Percentiles rank a stretch among this genome's conserved stretches.
Evolutionary conservation across 2,888 invertebrate genomes (phyloP).

Genomic region (Apotomis turbidana): DNA sequence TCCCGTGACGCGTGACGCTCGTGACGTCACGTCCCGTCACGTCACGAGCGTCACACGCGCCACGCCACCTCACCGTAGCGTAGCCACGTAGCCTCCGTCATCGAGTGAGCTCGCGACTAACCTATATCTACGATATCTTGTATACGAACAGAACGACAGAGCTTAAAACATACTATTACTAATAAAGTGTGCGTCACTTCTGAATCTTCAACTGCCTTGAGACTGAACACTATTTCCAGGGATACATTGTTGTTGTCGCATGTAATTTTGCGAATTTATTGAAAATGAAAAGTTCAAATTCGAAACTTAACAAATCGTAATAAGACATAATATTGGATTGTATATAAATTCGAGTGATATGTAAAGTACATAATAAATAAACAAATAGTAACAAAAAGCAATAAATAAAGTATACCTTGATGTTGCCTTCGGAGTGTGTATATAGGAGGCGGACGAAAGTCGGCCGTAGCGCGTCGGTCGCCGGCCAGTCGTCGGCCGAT

Average conservation of each 20-base stretch:
- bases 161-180: constrained; percentile 76
- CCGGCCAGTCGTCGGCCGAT: constrained; percentile 4
- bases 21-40: constrained; percentile 45
- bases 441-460: constrained; percentile 67
- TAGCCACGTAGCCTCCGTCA: constrained; percentile 53
- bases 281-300: constrained; percentile 66
- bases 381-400: constrained; percentile 79
- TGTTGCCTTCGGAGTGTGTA: constrained; percentile 81
- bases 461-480: constrained; percentile 58
- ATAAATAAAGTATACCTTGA: constrained; percentile 84
- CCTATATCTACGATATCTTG: constrained; percentile 67
- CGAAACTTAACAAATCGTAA: constrained; percentile 54
- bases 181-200: constrained; percentile 61
- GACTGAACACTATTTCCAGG: constrained; percentile 71
- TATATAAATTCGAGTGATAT: constrained; percentile 80
- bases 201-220: constrained; percentile 60
- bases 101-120: constrained; percentile 63
- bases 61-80: constrained; percentile 60
- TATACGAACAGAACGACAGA: constrained; percentile 82
- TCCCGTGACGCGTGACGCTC: constrained; percentile 19
- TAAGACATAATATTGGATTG: constrained; percentile 60
- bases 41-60: constrained; percentile 48
- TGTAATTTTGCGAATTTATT: constrained; percentile 54
- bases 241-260: constrained; percentile 55
- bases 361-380: constrained; percentile 75